A percentile compares a stretch with the other conserved stretches of the same genome.
These are phyloP conservation scores for Otis tarda DNA, from an alignment of 2,113 vertebrate genomes.

Conservation along the genomic window DNA sequence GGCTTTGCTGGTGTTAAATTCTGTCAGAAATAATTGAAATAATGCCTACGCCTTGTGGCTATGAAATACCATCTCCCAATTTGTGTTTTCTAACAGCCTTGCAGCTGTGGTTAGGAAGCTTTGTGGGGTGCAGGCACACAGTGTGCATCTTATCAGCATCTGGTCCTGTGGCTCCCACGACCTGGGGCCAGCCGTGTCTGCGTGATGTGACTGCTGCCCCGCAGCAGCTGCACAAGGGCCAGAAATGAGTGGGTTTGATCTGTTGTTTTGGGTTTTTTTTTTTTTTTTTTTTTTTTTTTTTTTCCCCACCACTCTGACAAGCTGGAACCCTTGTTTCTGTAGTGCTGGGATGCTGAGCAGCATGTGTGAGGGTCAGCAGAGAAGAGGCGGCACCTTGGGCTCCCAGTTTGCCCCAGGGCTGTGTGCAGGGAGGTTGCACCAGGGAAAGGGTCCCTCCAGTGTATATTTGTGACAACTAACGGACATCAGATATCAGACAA, in stretches of 20 bases:
- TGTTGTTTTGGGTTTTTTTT: too few species aligned
- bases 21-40: neutral
- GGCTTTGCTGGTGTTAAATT: neutral
- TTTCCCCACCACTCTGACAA: neutral
- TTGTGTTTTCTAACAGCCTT: neutral
- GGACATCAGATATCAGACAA: neutral
- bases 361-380: neutral
- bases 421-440: neutral
- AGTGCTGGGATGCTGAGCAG: neutral
- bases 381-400: neutral
- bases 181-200: neutral
- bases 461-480: neutral
- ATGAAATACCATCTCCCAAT: neutral
- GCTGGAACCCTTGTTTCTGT: accelerated
- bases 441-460: neutral
- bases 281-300: too few species aligned
- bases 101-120: neutral
- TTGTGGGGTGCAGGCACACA: accelerated
- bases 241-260: too few species aligned
- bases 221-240: neutral
- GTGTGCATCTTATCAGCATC: accelerated
- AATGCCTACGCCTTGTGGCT: neutral
- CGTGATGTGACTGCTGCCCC: neutral
- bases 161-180: accelerated
- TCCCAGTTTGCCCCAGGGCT: neutral